Base-by-base conservation (phyloP, 2,113 vertebrate genomes). In the Dissostichus mawsoni region DNA sequence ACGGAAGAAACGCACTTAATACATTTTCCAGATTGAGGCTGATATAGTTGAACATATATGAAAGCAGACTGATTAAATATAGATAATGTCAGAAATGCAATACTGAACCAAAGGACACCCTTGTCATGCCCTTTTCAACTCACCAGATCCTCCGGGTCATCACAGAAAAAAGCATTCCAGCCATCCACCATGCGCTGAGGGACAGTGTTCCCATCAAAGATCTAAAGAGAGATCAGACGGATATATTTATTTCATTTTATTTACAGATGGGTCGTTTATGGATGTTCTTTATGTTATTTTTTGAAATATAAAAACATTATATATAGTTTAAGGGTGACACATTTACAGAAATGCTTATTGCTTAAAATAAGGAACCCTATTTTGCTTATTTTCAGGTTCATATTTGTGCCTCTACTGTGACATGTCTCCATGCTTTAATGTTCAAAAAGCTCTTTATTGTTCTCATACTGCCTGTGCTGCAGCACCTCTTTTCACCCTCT, bases 111-210 rank as follows among this genome's bases (percentile, higher is more conserved):
- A 47, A 23, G 45, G n/a, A 50, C 5, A 48, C 4, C 44, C 16
- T 7, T 52, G 25, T 9, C 9, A 20, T 8, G 29, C 52, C 2
- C 2, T 17, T 20, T 56, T 56, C 13, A 20, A 74, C 84, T 96
- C 95, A 99, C 98, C 97, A 99, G 83, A 84, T 98, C 96, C 62
- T 97, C 96, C 29, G 96, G 95, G 88, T 99, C 95, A 84, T 98
- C 95, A 82, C 97, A 99, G 86, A 99, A 99, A 95, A 96, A 99
- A 0, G 98, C 98, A 78, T 99, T 99, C 98, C 98, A 99, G 75
- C 98, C 98, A 82, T 99, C 98, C 51, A 99, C 98, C 96, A 98
- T 99, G 87, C 96, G 95, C 93, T 97, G 96, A 58, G 98, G 98
- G 80, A 95, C 95, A 17, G 94, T 91, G 73, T 94, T 93, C 66